phyloP scores from a whole-genome alignment of 2,888 invertebrate species.

The Ormyrus rosae region DNA sequence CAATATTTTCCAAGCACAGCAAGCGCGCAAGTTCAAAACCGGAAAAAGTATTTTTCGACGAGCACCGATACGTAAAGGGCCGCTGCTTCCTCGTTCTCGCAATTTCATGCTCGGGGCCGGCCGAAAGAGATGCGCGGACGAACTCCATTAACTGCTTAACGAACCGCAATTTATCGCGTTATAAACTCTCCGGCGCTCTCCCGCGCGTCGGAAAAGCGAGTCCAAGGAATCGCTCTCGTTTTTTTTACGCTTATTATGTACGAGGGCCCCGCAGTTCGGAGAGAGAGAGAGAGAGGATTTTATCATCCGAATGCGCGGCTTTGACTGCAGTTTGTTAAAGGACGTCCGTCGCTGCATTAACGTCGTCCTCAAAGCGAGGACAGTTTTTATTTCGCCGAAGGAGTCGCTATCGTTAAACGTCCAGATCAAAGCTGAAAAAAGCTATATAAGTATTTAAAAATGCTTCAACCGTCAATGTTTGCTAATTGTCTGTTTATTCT shows the following conservation, averaged over 20 bases:
- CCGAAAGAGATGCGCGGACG: constrained; percentile 53
- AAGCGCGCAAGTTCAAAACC: background rate
- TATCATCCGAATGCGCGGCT: constrained; percentile 5
- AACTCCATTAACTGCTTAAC: constrained; percentile 72
- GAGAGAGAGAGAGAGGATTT: background rate
- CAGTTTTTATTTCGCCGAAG: no score
- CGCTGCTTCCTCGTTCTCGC: constrained; percentile 3
- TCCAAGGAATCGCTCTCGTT: background rate
- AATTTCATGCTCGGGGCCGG: constrained; percentile 23
- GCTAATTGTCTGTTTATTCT: no score
- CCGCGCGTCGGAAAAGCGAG: constrained; percentile 13
- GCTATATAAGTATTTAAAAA: no score
- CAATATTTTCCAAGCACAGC: no score
- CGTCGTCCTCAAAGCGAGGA: background rate
- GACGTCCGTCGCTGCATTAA: background rate
- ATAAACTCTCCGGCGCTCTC: constrained; percentile 63
- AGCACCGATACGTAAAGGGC: constrained; percentile 30
- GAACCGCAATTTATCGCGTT: constrained; percentile 71
- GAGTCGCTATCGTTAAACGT: no score
- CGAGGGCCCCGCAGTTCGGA: background rate
- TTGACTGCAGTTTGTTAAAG: background rate
- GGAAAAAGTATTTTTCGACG: constrained; percentile 12
- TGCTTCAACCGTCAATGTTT: no score
- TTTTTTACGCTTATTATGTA: background rate
- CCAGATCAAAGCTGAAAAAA: no score